phyloP scores from a whole-genome alignment of 2,797 vertebrate species.

The Xiphophorus birchmanni region DNA sequence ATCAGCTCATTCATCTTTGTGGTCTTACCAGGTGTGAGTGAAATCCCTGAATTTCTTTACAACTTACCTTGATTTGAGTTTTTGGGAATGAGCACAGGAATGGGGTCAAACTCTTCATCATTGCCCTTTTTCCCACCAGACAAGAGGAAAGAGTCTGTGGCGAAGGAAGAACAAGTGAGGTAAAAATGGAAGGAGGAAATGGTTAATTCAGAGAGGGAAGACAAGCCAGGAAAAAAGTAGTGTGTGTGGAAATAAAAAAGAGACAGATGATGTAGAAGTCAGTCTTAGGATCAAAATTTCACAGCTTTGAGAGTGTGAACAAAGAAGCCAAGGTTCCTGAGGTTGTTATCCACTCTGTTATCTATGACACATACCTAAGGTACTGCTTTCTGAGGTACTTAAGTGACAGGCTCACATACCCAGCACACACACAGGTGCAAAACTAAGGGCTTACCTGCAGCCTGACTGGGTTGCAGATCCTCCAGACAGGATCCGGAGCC shows the following conservation, averaged over 20 bases:
- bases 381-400: neutral
- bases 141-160: conserved; percentile 92
- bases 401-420: conserved; percentile 16
- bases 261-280: conserved; percentile 45
- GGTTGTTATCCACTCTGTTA: conserved; percentile 17
- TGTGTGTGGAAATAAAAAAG: conserved; percentile 50
- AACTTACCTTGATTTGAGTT: conserved; percentile 97
- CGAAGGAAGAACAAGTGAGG: conserved; percentile 69
- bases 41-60: conserved; percentile 54
- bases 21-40: conserved; percentile 48
- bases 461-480: conserved; percentile 85
- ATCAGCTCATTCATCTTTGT: conserved; percentile 35
- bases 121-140: conserved; percentile 91
- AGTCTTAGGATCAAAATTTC: conserved; percentile 48
- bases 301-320: conserved; percentile 45
- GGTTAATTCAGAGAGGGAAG: conserved; percentile 83
- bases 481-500: conserved; percentile 82
- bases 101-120: conserved; percentile 98
- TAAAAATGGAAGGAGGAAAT: conserved; percentile 54
- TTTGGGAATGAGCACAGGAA: conserved; percentile 98
- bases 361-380: neutral
- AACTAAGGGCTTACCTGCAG: conserved; percentile 85
- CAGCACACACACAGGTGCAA: conserved; percentile 18
- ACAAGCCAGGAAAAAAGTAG: conserved; percentile 38
- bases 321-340: conserved; percentile 53